These are phyloP conservation scores for Menura novaehollandiae DNA, from an alignment of 2,113 vertebrate genomes.

Conservation along the genomic window DNA sequence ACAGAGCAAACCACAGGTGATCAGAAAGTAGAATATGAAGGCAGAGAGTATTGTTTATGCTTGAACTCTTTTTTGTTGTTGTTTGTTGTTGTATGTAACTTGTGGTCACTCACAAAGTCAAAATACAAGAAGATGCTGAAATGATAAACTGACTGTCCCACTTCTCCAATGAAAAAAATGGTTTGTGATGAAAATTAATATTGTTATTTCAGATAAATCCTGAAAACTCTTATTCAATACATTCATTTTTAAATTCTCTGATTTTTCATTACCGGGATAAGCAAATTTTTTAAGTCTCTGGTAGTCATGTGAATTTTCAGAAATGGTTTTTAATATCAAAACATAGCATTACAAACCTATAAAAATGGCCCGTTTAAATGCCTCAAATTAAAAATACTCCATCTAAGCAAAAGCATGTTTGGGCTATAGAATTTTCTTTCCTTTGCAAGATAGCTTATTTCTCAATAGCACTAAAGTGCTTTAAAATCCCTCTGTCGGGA, in stretches of 20 bases:
- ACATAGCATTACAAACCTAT: background rate
- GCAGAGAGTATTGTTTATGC: background rate
- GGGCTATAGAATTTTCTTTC: background rate
- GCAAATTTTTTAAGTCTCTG: background rate
- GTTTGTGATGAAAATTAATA: background rate
- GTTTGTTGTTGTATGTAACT: background rate
- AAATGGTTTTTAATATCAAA: background rate
- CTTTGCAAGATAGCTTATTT: background rate
- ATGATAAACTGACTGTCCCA: background rate
- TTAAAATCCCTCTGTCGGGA: background rate
- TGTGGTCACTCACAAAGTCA: background rate
- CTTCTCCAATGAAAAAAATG: background rate
- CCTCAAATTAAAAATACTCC: background rate
- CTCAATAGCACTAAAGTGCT: background rate
- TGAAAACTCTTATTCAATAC: background rate
- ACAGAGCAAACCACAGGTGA: background rate
- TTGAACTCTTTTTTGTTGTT: background rate
- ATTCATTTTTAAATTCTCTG: background rate
- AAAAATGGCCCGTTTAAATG: background rate
- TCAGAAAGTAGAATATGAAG: background rate
- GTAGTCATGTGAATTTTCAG: background rate
- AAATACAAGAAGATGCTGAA: background rate
- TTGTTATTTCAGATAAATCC: background rate
- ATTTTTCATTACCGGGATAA: background rate
- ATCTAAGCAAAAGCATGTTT: background rate